Base-by-base conservation (phyloP, 2,797 vertebrate species). In the Lacerta bilineata region DNA sequence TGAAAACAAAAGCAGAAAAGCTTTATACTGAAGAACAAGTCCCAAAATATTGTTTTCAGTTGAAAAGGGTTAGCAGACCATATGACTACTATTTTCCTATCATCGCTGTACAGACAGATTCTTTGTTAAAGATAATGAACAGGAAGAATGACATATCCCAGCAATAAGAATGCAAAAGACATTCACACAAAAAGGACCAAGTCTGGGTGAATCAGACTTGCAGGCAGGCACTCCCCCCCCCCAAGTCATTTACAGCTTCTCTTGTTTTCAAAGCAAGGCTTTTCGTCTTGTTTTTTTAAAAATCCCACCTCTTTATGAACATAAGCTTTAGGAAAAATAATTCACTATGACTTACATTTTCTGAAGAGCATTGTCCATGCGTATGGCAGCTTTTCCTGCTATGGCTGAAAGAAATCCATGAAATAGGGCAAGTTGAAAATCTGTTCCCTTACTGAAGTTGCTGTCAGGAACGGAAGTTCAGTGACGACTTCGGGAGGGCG, bases 341-440 rank as follows among this genome's bases (percentile, higher is more conserved):
- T 18, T 9, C 20, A 33, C 20, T 50, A 33, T 1, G 68, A 95
- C 95, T 96, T 93, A 96, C 95, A 33, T 77, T 81, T 94, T 88
- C 61, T 91, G 93, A 92, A 94, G 79, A 92, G 79, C 95, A 96
- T 96, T 46, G 0, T 94, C 91, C 93, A 93, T 92, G 1, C 76
- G 80, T 55, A 68, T 41, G 39, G 0, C 4, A 0, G 72, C n/a
- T 66, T 29, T 9, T 0, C 69, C 55, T 8, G 83, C 69, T 64
- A 71, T 3, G 9, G 39, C 68, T 1, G 4, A 76, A n/a, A 2
- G 2, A 78, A 27, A 1, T 3, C 10, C 15, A 18, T 3, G 0
- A 15, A 4, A 74, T 3, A 0, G 10, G 55, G 66, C 71, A 78
- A 8, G 77, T 29, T 3, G n/a, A 17, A 23, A 0, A 72, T 71